Evolutionary conservation across 2,888 invertebrate species (phyloP).

Genomic region (Melinaea marsaeus): DNA sequence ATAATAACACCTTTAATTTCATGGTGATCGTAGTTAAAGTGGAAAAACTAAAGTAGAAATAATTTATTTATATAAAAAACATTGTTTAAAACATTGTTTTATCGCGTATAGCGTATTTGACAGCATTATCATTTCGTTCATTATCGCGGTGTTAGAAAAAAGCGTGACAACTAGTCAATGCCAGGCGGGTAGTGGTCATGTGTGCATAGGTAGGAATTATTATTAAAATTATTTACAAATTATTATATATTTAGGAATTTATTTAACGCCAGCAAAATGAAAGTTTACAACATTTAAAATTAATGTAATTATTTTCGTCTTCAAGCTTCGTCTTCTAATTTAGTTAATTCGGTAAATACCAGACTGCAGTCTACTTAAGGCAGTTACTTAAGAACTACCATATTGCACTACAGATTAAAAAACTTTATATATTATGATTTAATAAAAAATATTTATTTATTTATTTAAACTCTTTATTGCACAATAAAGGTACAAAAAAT

Average conservation of each 20-base stretch:
- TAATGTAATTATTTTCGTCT: constrained; percentile 18
- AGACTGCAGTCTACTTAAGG: constrained; percentile 24
- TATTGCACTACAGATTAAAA: constrained; percentile 17
- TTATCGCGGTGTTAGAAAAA: not conserved
- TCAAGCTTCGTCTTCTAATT: constrained; percentile 16
- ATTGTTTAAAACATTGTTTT: no score
- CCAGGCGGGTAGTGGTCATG: constrained; percentile 8
- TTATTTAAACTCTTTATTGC: not conserved
- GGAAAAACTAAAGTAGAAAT: no score
- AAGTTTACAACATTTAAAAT: constrained; percentile 12
- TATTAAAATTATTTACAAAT: no score
- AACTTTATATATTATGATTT: not conserved
- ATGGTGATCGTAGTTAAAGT: no score
- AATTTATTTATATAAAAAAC: no score
- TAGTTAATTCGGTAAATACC: constrained; percentile 29
- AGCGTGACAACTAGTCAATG: constrained; percentile 16
- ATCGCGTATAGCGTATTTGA: no score
- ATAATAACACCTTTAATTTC: no score
- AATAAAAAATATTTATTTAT: not conserved
- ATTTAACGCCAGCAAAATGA: constrained; percentile 9
- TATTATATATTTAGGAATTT: no score
- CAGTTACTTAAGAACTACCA: constrained; percentile 26
- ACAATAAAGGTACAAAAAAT: no score
- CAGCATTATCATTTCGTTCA: no score
- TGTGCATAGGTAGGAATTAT: no score